Percentiles rank a stretch among this genome's conserved stretches.
phyloP scores from a whole-genome alignment of 2,113 vertebrate species.

The Pachycephala philippinensis region DNA sequence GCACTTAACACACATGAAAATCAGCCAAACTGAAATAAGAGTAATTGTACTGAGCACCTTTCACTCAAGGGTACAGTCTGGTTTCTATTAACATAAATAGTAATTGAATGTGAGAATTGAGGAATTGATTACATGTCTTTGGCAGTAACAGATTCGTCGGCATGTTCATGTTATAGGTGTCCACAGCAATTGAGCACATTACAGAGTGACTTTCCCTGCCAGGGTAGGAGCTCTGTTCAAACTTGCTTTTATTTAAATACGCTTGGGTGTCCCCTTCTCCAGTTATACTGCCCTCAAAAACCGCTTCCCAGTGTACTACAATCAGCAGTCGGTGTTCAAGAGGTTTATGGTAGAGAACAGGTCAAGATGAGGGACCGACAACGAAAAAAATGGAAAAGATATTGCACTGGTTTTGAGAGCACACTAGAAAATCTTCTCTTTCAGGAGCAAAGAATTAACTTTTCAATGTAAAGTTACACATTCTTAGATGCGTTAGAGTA shows the following conservation, averaged over 20 bases:
- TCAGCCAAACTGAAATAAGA: constrained; percentile 9
- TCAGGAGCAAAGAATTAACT: not conserved
- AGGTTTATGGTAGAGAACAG: not conserved
- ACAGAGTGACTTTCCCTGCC: not conserved
- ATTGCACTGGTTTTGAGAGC: not conserved
- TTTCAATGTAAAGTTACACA: not conserved
- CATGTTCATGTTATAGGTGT: not conserved
- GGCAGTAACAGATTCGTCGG: not conserved
- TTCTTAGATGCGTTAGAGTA: not conserved
- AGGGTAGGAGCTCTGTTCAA: not conserved
- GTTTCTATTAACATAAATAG: not conserved
- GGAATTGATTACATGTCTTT: not conserved
- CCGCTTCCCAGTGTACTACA: not conserved
- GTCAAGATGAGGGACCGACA: not conserved
- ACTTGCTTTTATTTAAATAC: not conserved
- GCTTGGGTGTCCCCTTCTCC: not conserved
- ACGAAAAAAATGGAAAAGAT: not conserved
- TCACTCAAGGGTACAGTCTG: not conserved
- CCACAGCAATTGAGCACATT: fast-evolving
- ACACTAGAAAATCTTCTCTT: not conserved
- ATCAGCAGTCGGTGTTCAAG: not conserved
- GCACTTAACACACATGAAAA: constrained; percentile 4
- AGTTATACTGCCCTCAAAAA: not conserved
- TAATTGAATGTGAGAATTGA: not conserved
- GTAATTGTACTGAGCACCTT: constrained; percentile 28